Conservation (phyloP, 2,888 invertebrate species). For the Leucophora obtusa region DNA sequence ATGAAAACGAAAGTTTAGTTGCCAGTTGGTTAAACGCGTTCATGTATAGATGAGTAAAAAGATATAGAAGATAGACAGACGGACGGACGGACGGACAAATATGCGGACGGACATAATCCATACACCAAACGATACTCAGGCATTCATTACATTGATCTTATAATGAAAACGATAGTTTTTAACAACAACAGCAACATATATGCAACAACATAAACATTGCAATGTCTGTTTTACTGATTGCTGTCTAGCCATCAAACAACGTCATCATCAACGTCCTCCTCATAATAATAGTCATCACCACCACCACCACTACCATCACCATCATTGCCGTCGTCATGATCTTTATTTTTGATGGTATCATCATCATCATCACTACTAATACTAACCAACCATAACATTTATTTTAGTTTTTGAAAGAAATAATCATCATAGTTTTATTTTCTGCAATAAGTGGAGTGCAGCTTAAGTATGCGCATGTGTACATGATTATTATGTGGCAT, state of each 20-base stretch:
- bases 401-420: constrained; percentile 13
- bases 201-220: constrained; percentile 25
- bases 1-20: constrained; percentile 63
- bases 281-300: constrained; percentile 60
- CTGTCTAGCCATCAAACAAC: constrained; percentile 63
- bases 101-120: constrained; percentile 37
- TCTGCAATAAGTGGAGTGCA: neutral
- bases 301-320: constrained; percentile 26
- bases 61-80: constrained; percentile 19
- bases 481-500: constrained; percentile 44
- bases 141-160: constrained; percentile 52
- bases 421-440: constrained; percentile 3
- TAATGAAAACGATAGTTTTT: constrained; percentile 62
- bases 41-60: constrained; percentile 62
- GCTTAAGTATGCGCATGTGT: constrained; percentile 43
- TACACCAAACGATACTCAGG: constrained; percentile 33
- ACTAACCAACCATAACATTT: constrained; percentile 34
- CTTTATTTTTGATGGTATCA: constrained; percentile 49
- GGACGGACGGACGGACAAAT: constrained; percentile 24
- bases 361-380: constrained; percentile 27
- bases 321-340: constrained; percentile 41
- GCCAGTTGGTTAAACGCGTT: constrained; percentile 48
- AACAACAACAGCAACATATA: constrained; percentile 26
- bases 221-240: constrained; percentile 55
- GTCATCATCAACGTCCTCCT: constrained; percentile 62